phyloP scores from a whole-genome alignment of 2,797 vertebrate species.

The Lacerta bilineata region DNA sequence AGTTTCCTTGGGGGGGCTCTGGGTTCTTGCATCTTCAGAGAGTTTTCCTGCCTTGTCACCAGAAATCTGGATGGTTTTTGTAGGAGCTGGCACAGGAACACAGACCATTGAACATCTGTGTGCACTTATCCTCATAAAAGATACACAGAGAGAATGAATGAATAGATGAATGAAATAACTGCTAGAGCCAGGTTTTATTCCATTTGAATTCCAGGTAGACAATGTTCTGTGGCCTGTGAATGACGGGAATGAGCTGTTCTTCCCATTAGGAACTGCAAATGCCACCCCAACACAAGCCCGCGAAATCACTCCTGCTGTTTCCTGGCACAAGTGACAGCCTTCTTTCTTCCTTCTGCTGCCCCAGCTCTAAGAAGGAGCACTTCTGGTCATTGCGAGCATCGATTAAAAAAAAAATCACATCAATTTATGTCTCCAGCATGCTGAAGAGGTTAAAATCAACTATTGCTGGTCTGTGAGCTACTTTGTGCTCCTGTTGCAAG shows the following conservation, averaged over 20 bases:
- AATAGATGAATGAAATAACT: neutral
- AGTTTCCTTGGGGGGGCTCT: too few species aligned
- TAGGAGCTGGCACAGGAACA: neutral
- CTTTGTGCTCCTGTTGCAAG: too few species aligned
- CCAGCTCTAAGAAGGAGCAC: neutral
- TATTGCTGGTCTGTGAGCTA: too few species aligned
- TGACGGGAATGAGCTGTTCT: neutral
- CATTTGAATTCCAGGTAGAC: neutral
- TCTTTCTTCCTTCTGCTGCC: neutral
- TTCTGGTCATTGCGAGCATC: neutral
- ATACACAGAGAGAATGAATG: too few species aligned
- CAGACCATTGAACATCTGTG: neutral
- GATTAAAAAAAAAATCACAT: too few species aligned
- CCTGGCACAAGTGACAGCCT: neutral
- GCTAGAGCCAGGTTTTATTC: neutral
- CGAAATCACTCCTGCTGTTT: neutral
- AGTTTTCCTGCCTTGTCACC: too few species aligned
- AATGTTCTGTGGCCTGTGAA: neutral
- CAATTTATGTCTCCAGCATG: too few species aligned
- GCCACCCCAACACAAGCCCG: neutral
- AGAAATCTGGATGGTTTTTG: neutral
- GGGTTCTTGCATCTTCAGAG: too few species aligned
- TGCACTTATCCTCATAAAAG: neutral
- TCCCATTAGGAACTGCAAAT: neutral
- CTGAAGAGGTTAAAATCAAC: too few species aligned